Evolutionary conservation across 2,113 vertebrate species (phyloP).

Genomic region (Zosterops pallidus): DNA sequence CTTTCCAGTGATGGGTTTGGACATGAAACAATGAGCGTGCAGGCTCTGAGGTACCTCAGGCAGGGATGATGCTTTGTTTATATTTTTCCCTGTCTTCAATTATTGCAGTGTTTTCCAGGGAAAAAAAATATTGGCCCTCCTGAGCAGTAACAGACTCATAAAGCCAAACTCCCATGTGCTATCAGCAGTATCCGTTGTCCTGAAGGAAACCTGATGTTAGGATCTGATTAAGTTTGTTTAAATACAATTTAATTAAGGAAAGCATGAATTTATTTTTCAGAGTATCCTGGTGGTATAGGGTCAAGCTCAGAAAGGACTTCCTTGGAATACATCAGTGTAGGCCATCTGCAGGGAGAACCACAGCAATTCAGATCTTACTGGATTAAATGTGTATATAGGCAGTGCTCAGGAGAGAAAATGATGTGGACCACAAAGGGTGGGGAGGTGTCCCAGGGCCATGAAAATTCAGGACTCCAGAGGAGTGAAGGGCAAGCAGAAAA

Average conservation of each 20-base stretch:
- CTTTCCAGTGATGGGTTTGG: background rate
- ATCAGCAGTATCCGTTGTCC: background rate
- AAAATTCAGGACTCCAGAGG: background rate
- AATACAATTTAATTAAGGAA: background rate
- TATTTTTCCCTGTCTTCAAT: background rate
- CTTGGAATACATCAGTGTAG: background rate
- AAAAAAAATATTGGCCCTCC: background rate
- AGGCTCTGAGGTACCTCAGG: background rate
- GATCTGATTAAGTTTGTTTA: background rate
- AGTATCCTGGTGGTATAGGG: background rate
- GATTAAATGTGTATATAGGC: background rate
- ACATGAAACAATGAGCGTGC: fast-evolving
- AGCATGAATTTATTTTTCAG: background rate
- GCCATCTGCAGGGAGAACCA: background rate
- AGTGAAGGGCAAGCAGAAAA: background rate
- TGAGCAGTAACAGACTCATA: background rate
- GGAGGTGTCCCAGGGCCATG: background rate
- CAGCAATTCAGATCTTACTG: background rate
- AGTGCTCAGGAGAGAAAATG: background rate
- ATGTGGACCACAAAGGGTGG: background rate
- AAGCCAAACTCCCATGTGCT: background rate
- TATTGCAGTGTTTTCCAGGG: background rate
- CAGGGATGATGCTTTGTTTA: background rate
- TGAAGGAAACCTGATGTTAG: background rate
- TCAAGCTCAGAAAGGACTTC: background rate